Evolutionary conservation across 2,888 invertebrate species (phyloP).

Genomic region (Thecocarcelia acutangulata): DNA sequence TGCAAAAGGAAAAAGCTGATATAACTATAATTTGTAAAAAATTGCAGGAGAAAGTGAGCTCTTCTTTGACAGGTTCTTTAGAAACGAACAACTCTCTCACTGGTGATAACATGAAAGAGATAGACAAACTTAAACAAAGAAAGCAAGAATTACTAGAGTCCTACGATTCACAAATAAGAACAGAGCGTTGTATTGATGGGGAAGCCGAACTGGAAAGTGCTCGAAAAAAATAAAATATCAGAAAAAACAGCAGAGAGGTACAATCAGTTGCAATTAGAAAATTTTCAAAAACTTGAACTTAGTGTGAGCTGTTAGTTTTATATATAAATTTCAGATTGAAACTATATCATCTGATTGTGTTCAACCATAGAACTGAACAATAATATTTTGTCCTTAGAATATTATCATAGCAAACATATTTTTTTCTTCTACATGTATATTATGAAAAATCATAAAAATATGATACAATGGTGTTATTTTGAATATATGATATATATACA

Average conservation of each 20-base stretch:
- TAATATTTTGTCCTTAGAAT: too few species aligned
- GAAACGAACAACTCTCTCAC: slow-evolving; percentile 4
- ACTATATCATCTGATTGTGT: too few species aligned
- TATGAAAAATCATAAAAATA: too few species aligned
- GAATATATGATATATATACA: too few species aligned
- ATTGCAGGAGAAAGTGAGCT: slow-evolving; percentile 68
- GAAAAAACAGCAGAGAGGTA: slow-evolving; percentile 65
- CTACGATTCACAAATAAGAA: slow-evolving; percentile 50
- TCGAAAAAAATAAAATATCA: slow-evolving; percentile 27
- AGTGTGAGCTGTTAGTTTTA: too few species aligned
- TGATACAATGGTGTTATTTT: too few species aligned
- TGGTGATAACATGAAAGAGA: slow-evolving; percentile 27
- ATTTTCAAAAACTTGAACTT: slow-evolving; percentile 72
- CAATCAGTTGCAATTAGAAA: slow-evolving; percentile 71
- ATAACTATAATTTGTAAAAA: slow-evolving; percentile 74
- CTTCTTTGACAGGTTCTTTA: slow-evolving; percentile 31
- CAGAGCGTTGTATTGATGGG: slow-evolving; percentile 41
- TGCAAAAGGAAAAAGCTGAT: slow-evolving; percentile 74
- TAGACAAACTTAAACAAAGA: slow-evolving; percentile 35
- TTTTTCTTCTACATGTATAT: too few species aligned
- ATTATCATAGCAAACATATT: too few species aligned
- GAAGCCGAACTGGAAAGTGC: slow-evolving; percentile 39
- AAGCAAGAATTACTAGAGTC: slow-evolving; percentile 38
- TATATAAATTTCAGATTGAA: too few species aligned
- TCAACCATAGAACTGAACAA: too few species aligned